Conservation (phyloP, 2,797 vertebrate genomes). For the Potorous gilbertii region DNA sequence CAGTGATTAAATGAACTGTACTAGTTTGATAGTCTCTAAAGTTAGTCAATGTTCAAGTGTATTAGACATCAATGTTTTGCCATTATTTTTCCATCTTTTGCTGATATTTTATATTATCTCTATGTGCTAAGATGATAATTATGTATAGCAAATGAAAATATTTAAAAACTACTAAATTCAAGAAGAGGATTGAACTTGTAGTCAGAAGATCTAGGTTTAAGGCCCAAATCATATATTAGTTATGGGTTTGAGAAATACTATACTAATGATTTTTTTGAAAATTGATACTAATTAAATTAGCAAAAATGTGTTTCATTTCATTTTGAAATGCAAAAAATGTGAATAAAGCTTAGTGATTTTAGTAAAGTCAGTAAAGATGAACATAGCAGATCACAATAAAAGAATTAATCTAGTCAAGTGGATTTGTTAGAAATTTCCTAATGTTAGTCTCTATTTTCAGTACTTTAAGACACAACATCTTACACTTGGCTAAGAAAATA, state of each 20-base stretch:
- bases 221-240: neutral
- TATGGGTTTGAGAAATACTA: neutral
- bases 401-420: neutral
- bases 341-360: neutral
- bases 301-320: slow-evolving; percentile 28
- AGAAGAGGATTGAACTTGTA: neutral
- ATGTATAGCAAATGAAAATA: neutral
- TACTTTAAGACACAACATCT: neutral
- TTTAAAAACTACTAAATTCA: slow-evolving; percentile 35
- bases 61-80: neutral
- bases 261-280: neutral
- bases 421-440: neutral
- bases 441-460: neutral
- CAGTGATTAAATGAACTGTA: neutral
- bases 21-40: neutral
- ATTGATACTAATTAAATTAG: neutral
- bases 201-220: neutral
- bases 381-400: neutral
- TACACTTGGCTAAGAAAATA: neutral
- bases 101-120: slow-evolving; percentile 1
- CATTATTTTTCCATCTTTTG: neutral
- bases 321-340: neutral
- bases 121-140: neutral
- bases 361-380: neutral
- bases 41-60: neutral